These are phyloP conservation scores for Gonatopus flavifemur DNA, from an alignment of 1,140 invertebrate species.

Conservation along the genomic window DNA sequence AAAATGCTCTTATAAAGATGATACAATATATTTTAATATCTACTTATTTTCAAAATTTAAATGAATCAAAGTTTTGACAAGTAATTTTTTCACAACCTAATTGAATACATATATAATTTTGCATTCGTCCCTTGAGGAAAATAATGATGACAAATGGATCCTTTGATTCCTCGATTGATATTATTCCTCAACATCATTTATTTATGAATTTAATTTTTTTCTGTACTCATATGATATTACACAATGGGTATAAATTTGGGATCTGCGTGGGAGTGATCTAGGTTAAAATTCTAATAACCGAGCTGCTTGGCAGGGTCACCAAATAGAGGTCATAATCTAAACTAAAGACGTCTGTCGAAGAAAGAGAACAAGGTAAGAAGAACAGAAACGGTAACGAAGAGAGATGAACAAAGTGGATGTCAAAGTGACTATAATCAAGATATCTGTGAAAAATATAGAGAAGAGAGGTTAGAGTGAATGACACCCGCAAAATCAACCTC, in stretches of 20 bases:
- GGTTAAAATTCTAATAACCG: slow-evolving; percentile 20
- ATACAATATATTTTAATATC: slow-evolving; percentile 29
- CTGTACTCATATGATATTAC: background rate
- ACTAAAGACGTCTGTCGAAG: slow-evolving; percentile 19
- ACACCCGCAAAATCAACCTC: slow-evolving; percentile 30
- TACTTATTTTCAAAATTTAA: background rate
- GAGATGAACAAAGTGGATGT: slow-evolving; percentile 13
- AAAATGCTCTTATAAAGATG: slow-evolving; percentile 30
- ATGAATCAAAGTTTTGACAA: background rate
- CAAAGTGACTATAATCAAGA: slow-evolving; percentile 35
- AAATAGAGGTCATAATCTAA: slow-evolving; percentile 24
- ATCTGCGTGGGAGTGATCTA: slow-evolving; percentile 28
- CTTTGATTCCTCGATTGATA: too few species aligned
- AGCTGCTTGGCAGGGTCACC: slow-evolving; percentile 6
- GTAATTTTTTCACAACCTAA: too few species aligned
- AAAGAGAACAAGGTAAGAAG: slow-evolving; percentile 16
- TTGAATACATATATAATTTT: too few species aligned
- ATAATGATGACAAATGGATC: too few species aligned
- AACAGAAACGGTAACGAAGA: background rate
- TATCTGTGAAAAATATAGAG: slow-evolving; percentile 48
- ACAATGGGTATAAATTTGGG: slow-evolving; percentile 23
- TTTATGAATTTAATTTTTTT: too few species aligned
- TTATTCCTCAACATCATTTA: too few species aligned
- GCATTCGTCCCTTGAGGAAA: too few species aligned
- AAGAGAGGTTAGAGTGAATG: slow-evolving; percentile 46